These are phyloP conservation scores for Sterrhoptilus dennistouni DNA, from an alignment of 2,113 vertebrate species.

Conservation along the genomic window DNA sequence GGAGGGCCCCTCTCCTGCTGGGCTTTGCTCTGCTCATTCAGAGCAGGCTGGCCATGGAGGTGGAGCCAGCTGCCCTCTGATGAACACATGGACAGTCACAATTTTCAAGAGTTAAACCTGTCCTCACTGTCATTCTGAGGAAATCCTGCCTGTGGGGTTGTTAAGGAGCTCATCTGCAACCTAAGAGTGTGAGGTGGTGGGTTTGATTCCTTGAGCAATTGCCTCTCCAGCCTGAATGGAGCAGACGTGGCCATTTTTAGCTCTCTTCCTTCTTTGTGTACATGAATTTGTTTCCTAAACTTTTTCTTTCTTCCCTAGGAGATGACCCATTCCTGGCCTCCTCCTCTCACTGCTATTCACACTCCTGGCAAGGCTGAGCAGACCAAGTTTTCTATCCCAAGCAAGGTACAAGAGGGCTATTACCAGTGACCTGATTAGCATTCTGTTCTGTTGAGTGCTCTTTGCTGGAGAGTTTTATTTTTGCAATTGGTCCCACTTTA, in stretches of 20 bases:
- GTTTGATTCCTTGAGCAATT: background rate
- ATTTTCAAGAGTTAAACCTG: background rate
- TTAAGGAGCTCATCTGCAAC: background rate
- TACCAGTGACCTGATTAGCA: conserved; percentile 11
- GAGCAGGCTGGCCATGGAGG: background rate
- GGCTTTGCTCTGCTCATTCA: background rate
- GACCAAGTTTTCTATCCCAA: conserved; percentile 85
- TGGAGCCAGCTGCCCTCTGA: background rate
- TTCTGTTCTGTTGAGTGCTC: background rate
- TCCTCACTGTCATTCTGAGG: background rate
- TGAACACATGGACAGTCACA: background rate
- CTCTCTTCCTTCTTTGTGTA: background rate
- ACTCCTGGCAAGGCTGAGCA: conserved; percentile 87
- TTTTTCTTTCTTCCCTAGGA: conserved; percentile 69
- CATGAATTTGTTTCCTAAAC: background rate
- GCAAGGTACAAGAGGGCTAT: conserved; percentile 77
- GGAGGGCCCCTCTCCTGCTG: background rate
- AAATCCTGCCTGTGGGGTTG: background rate
- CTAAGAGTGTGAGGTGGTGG: background rate
- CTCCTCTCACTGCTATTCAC: conserved; percentile 88
- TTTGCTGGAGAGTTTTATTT: conserved; percentile 11
- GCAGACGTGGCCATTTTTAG: background rate
- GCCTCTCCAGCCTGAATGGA: background rate
- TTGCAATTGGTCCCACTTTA: background rate
- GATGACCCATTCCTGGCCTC: conserved; percentile 92